Base-by-base conservation (phyloP, 2,797 vertebrate species). In the Heliangelus exortis region DNA sequence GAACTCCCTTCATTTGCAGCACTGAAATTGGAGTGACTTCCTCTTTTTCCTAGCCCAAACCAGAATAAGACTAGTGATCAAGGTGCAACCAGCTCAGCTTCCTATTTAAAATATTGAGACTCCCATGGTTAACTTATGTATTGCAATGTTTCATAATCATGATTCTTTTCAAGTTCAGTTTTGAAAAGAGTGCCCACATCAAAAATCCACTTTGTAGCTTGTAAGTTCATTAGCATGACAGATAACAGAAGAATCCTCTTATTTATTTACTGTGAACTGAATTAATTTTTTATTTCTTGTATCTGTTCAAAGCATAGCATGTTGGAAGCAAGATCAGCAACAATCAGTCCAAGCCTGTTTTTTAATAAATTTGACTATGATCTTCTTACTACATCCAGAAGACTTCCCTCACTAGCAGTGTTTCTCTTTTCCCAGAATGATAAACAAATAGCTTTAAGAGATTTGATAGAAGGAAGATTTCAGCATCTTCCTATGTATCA, bases 381-480 rank as follows among this genome's bases (percentile, higher is more conserved):
- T n/a, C 19, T 66, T 67, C 36, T 87, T 80, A 39, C 47, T 53
- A 68, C 15, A 31, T 75, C 10, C 48, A 73, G 57, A 89, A 77
- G 31, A 29, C 17, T 65, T 15, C 57, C 45, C 53, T 91, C 31
- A 66, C 22, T 81, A 33, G 7, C 19, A 43, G 13, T 47, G 53
- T 47, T 92, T 83, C 43, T 57, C 19, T 81, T 74, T 91, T 90
- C 55, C 53, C 53, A 68, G 89, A 92, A 80, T 22, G 13, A 66
- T 84, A 89, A 93, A 84, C 26, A 92, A 90, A 91, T 31, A 87
- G 5, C 25, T 93, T 76, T 53, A 82, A 68, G 21, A 82, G 39
- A 72, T 92, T 84, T 80, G 34, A 43, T 74, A 48, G 3, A 53
- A 41, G 15, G 34, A 78, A 65, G 25, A 55, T 3, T 47, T 88